Evolutionary conservation across 2,113 vertebrate genomes (phyloP).

Genomic region (Vidua chalybeata): DNA sequence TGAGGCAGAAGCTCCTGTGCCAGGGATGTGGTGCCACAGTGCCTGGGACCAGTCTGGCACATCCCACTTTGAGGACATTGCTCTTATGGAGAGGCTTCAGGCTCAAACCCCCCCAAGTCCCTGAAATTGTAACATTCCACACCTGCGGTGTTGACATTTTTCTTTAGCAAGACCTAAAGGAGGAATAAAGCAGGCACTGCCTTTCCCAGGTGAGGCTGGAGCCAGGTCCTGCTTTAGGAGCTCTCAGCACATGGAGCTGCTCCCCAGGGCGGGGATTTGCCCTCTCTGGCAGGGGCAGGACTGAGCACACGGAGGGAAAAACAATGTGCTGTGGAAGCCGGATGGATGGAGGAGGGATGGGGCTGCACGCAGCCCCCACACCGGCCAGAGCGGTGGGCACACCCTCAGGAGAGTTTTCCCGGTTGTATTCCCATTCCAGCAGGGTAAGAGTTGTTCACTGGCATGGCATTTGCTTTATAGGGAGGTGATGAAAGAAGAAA

Average conservation of each 20-base stretch:
- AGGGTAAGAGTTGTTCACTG: background rate
- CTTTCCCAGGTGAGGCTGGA: background rate
- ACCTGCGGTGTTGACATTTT: background rate
- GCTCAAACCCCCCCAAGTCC: fast-evolving
- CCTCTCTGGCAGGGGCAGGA: background rate
- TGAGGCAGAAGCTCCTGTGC: background rate
- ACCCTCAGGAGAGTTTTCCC: background rate
- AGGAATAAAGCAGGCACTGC: background rate
- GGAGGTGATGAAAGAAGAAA: background rate
- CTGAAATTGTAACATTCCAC: fast-evolving
- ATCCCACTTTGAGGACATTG: background rate
- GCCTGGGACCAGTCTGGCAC: background rate
- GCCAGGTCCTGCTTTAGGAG: background rate
- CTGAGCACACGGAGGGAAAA: background rate
- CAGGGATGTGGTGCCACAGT: background rate
- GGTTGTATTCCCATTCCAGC: background rate
- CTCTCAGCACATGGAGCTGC: background rate
- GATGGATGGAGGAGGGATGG: background rate
- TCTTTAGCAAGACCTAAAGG: background rate
- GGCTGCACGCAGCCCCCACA: background rate
- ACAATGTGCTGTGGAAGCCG: fast-evolving
- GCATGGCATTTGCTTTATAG: background rate
- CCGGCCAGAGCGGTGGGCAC: fast-evolving
- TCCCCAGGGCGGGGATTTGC: background rate
- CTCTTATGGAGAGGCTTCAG: background rate